phyloP scores from a whole-genome alignment of 92 coral and sea anemone species.

The Bergia sp. region DNA sequence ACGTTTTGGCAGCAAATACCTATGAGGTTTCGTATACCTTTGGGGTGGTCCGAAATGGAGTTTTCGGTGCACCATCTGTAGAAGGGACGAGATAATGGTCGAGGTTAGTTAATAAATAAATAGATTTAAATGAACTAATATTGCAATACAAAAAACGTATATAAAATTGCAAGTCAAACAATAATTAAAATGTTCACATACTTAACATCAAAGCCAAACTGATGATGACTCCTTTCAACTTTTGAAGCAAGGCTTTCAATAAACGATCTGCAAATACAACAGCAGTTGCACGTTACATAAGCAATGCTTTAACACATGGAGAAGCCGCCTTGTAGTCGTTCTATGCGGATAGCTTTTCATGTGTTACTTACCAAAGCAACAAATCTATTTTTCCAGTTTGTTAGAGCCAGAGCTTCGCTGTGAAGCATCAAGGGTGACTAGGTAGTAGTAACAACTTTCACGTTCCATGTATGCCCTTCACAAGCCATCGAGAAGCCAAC shows the following conservation, averaged over 20 bases:
- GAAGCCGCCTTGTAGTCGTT: neutral
- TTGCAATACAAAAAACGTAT: too few species aligned
- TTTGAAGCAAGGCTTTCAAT: constrained; percentile 68
- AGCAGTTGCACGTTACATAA: neutral
- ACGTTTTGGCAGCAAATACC: neutral
- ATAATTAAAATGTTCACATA: neutral
- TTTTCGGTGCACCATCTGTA: constrained; percentile 14
- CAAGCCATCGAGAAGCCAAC: too few species aligned
- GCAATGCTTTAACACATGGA: too few species aligned
- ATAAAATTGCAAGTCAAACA: neutral
- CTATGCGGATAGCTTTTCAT: too few species aligned
- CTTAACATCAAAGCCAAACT: constrained; percentile 60
- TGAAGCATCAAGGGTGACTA: too few species aligned
- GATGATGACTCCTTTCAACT: constrained; percentile 65
- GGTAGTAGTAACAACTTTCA: too few species aligned
- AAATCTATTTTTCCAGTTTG: too few species aligned
- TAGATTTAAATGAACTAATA: too few species aligned
- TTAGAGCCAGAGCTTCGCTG: too few species aligned
- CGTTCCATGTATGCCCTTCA: too few species aligned
- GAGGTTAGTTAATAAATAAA: neutral
- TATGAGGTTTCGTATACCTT: constrained; percentile 6
- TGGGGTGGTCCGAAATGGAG: constrained; percentile 5
- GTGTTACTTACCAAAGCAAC: too few species aligned
- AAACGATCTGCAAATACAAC: constrained; percentile 60
- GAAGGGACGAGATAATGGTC: neutral